Evolutionary conservation across 2,888 invertebrate genomes (phyloP), one percentile per base, ranked within the genome.

Genomic region (Tipula vernalis): DNA sequence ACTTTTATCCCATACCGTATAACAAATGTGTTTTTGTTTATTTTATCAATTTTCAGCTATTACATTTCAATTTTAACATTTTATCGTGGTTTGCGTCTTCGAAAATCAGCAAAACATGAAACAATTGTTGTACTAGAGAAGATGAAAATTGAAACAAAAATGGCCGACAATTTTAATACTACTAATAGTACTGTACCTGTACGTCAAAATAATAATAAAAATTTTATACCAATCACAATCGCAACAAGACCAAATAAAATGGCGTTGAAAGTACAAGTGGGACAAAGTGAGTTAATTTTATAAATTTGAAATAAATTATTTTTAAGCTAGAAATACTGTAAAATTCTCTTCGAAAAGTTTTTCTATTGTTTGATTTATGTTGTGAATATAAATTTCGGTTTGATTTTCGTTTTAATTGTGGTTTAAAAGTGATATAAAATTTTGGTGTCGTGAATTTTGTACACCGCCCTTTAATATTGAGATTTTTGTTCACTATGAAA

Each of bases 241-340:
- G 42, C 0, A 71, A 28, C 13, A 71, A 71, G 28, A 71, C 12
- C 71, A 51, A 51, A 18, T 36, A 95, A 94, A 93, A 97, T 97
- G 96, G 96, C 96, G 93, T 93, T 97, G 90, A 97, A 97, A 94
- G 95, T 94, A 91, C 94, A 95, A 91, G 96, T 97, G 90, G 96
- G 96, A 88, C 96, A 95, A 93, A 97, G 96, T 96, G 92, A 96
- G 96, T 96, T 71, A 71, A 71, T 71, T 71, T 71, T 71, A 28
- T 28, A 71, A 57, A 57, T 10, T 10, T 10, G 0, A 71, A 28
- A 71, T 10, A 71, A 51, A 71, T 71, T 28, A 71, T 71, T 71
- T 71, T 28, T 18, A 71, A 2, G 12, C 44, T 44, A 12, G 8
- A 57, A 6, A 28, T 28, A 71, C 10, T 12, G 51, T 28, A 10